These are phyloP conservation scores for Calliphora vicina DNA, from an alignment of 1,140 invertebrate species.

Conservation along the genomic window DNA sequence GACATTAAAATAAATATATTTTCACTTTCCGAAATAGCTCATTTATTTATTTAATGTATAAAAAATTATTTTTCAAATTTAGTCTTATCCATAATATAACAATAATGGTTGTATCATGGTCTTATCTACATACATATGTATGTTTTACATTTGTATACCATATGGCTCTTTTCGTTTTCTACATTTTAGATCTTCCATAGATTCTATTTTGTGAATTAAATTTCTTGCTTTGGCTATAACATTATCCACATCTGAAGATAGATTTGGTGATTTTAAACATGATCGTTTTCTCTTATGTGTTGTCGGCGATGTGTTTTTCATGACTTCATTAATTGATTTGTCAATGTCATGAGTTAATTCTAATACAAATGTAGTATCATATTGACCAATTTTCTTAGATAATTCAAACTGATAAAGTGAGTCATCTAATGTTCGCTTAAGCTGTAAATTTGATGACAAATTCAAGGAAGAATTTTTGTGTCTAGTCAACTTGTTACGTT, in stretches of 20 bases:
- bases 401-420: constrained; percentile 40
- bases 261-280: not conserved
- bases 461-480: not conserved
- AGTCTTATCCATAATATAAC: too few species aligned
- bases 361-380: not conserved
- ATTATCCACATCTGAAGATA: constrained; percentile 11
- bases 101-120: too few species aligned
- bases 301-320: not conserved
- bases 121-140: too few species aligned
- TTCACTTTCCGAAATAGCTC: too few species aligned
- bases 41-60: too few species aligned
- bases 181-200: too few species aligned
- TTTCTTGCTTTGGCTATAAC: constrained; percentile 22
- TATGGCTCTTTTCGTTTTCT: too few species aligned
- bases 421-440: constrained; percentile 34
- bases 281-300: not conserved
- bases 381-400: constrained; percentile 29
- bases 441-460: not conserved
- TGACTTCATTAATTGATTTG: not conserved
- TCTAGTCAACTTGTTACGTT: not conserved
- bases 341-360: constrained; percentile 14
- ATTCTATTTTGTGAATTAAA: constrained; percentile 36
- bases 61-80: too few species aligned
- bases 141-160: too few species aligned
- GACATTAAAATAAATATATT: too few species aligned